A percentile compares a stretch with the other conserved stretches of the same genome.
These are phyloP conservation scores for Caenorhabditis doughertyi DNA, from an alignment of 2,888 invertebrate genomes.

Conservation along the genomic window DNA sequence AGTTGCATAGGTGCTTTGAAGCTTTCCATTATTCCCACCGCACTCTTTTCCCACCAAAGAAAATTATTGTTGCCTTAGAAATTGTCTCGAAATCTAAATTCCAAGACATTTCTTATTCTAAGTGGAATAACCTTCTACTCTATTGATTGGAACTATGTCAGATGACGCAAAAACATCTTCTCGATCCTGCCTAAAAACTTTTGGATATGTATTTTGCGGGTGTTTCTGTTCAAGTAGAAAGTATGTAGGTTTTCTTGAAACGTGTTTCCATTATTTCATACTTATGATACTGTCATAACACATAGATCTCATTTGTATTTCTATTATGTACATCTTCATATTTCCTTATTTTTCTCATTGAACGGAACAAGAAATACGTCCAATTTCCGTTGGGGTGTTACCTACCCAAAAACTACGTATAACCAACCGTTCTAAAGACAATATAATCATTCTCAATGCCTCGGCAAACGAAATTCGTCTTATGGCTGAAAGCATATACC, in stretches of 20 bases:
- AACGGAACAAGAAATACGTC: too few species aligned
- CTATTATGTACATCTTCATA: too few species aligned
- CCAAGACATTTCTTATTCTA: background rate
- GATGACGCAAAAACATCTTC: background rate
- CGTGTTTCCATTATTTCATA: background rate
- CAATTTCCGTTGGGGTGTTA: conserved; percentile 15
- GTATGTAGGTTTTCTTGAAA: conserved; percentile 33
- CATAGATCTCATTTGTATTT: background rate
- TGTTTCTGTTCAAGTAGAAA: conserved; percentile 10
- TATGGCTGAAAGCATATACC: conserved; percentile 28
- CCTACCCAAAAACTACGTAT: background rate
- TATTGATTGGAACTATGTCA: too few species aligned
- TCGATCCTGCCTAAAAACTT: background rate
- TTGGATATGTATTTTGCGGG: background rate
- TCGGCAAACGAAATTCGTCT: conserved; percentile 14
- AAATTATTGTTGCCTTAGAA: background rate
- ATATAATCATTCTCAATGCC: conserved; percentile 5
- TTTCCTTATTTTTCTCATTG: too few species aligned
- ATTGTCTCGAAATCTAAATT: too few species aligned
- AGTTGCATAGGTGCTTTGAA: background rate
- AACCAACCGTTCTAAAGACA: background rate
- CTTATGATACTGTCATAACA: too few species aligned
- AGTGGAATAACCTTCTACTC: too few species aligned
- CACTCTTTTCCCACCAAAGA: background rate
- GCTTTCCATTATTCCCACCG: background rate